Evolutionary conservation across 2,113 vertebrate genomes (phyloP).

Genomic region (Hassar affinis): DNA sequence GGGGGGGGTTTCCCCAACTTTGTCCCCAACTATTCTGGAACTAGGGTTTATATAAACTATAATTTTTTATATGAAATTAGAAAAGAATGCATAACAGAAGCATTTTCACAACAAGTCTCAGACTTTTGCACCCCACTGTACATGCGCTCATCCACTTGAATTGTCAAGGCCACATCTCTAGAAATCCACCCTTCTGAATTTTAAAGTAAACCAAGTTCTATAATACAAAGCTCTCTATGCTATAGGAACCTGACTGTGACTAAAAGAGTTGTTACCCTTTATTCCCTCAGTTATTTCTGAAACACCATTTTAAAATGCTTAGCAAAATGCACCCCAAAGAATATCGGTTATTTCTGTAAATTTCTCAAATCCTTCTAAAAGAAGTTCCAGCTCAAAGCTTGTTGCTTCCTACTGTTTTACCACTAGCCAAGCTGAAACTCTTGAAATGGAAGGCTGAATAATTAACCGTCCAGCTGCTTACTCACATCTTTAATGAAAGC

Average conservation of each 20-base stretch:
- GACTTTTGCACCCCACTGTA: neutral
- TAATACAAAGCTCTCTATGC: neutral
- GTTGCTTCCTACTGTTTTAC: conserved; percentile 38
- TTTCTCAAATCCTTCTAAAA: conserved; percentile 26
- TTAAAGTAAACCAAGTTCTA: neutral
- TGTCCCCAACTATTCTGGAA: too few species aligned
- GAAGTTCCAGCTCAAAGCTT: conserved; percentile 12
- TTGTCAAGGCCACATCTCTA: neutral
- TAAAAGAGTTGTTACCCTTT: neutral
- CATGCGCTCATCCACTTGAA: neutral
- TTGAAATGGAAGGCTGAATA: conserved; percentile 43
- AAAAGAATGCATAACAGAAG: neutral
- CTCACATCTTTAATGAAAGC: conserved; percentile 49
- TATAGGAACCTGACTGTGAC: neutral
- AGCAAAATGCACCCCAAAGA: neutral
- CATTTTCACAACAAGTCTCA: neutral
- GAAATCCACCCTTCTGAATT: neutral
- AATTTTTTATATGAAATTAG: neutral
- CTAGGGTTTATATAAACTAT: neutral
- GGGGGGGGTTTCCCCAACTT: too few species aligned
- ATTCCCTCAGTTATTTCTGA: conserved; percentile 11
- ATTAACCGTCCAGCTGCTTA: conserved; percentile 52
- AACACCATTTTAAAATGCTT: conserved; percentile 13
- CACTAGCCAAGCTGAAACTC: conserved; percentile 47
- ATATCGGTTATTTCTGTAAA: conserved; percentile 22